Evolutionary conservation across 2,797 vertebrate species (phyloP).

Genomic region (Fistularia tabacaria): DNA sequence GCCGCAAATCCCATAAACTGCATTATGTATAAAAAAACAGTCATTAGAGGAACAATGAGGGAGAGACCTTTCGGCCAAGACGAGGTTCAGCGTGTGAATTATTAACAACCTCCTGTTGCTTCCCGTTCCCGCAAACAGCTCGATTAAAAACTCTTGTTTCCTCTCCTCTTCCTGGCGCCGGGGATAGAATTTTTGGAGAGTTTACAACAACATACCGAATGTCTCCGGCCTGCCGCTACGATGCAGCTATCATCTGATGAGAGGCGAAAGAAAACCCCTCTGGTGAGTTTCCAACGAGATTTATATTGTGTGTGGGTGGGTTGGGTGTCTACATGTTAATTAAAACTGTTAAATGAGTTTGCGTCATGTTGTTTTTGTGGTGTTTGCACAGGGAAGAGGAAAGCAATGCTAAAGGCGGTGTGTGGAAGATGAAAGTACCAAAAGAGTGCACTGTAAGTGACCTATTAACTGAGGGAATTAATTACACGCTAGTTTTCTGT

Average conservation of each 20-base stretch:
- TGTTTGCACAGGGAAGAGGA: slow-evolving; percentile 87
- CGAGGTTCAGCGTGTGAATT: slow-evolving; percentile 8
- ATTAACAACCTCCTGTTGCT: slow-evolving; percentile 4
- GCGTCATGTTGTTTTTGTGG: slow-evolving; percentile 1
- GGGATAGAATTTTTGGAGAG: slow-evolving; percentile 92
- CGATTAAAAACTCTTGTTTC: slow-evolving; percentile 29
- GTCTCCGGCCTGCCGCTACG: slow-evolving; percentile 86
- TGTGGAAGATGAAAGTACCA: slow-evolving; percentile 97
- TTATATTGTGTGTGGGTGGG: neutral
- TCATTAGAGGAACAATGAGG: slow-evolving; percentile 4
- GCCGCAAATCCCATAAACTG: too few relatives aligned
- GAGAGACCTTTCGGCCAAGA: neutral
- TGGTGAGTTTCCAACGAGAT: slow-evolving; percentile 74
- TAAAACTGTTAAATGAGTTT: neutral
- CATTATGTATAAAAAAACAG: too few relatives aligned
- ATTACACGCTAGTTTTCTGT: neutral
- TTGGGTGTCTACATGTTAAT: neutral
- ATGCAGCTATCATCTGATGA: slow-evolving; percentile 94
- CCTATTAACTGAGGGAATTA: neutral
- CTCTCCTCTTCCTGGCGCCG: slow-evolving; percentile 22
- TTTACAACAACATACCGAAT: slow-evolving; percentile 94
- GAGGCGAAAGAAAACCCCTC: slow-evolving; percentile 88
- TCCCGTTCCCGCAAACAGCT: slow-evolving; percentile 4
- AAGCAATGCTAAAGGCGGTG: slow-evolving; percentile 93
- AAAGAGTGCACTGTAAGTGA: slow-evolving; percentile 88